Percentiles rank a stretch among this genome's conserved stretches.
Conservation (phyloP, 2,113 vertebrate species). For the Boleophthalmus pectinirostris region DNA sequence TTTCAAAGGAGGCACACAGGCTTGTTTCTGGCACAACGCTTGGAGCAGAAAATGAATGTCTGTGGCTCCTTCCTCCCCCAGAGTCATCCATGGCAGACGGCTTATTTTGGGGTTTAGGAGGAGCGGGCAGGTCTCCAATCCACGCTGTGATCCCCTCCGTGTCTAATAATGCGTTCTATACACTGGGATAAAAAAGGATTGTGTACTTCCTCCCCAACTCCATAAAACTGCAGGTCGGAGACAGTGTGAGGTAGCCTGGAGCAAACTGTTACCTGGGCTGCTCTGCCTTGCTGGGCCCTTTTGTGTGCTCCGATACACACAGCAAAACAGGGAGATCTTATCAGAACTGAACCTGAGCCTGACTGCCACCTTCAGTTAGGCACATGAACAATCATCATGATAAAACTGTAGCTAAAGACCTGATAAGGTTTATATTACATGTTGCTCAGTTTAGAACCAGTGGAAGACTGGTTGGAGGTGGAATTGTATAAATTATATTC, state of each 20-base stretch:
- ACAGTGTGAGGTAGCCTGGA: constrained; percentile 10
- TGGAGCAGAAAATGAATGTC: constrained; percentile 3
- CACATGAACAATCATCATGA: neutral
- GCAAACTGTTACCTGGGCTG: constrained; percentile 21
- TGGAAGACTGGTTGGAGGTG: no score
- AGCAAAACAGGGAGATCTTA: neutral
- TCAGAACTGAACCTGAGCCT: neutral
- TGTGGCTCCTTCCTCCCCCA: constrained; percentile 19
- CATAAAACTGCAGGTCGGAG: constrained; percentile 20
- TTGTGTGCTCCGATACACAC: constrained; percentile 9
- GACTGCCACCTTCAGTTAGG: constrained; percentile 2
- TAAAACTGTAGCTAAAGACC: neutral
- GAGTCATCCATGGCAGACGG: constrained; percentile 14
- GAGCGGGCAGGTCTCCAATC: constrained; percentile 34
- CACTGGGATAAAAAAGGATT: constrained; percentile 36
- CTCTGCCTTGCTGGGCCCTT: constrained; percentile 12
- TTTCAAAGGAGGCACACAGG: neutral
- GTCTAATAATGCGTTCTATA: constrained; percentile 38
- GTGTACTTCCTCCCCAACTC: constrained; percentile 30
- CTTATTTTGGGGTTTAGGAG: constrained; percentile 26
- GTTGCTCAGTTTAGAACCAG: no score
- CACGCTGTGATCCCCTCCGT: constrained; percentile 42
- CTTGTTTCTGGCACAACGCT: constrained; percentile 21
- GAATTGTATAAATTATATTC: no score
- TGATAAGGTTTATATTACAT: no score